phyloP scores from a whole-genome alignment of 2,113 vertebrate species.

The Strix uralensis region DNA sequence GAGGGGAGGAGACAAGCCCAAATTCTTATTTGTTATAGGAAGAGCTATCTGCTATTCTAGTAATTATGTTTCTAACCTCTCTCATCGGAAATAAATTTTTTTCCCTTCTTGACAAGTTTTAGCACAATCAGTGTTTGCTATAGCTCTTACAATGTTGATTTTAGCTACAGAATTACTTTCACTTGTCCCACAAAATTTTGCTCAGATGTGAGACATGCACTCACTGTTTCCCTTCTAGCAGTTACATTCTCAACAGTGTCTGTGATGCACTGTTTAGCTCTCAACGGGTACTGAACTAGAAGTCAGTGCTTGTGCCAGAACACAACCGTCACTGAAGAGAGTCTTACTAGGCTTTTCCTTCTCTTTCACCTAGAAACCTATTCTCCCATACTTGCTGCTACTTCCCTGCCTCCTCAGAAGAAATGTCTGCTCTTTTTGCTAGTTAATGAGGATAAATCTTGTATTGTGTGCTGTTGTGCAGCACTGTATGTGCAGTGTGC shows the following conservation, averaged over 20 bases:
- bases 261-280: background rate
- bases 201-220: rapidly evolving
- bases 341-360: background rate
- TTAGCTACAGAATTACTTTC: background rate
- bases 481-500: background rate
- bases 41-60: background rate
- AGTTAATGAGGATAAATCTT: background rate
- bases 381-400: background rate
- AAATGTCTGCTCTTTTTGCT: background rate
- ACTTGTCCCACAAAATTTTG: background rate
- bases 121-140: background rate
- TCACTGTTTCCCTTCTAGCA: background rate
- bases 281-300: background rate
- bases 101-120: background rate
- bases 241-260: background rate
- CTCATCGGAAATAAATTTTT: background rate
- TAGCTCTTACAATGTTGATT: background rate
- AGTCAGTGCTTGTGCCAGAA: background rate
- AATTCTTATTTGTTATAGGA: background rate
- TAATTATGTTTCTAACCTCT: background rate
- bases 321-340: rapidly evolving
- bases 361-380: background rate
- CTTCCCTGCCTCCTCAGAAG: background rate
- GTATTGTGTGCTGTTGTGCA: background rate
- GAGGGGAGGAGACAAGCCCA: background rate